Base-by-base conservation (phyloP, 2,888 invertebrate species). In the Nemapogon koenigi region DNA sequence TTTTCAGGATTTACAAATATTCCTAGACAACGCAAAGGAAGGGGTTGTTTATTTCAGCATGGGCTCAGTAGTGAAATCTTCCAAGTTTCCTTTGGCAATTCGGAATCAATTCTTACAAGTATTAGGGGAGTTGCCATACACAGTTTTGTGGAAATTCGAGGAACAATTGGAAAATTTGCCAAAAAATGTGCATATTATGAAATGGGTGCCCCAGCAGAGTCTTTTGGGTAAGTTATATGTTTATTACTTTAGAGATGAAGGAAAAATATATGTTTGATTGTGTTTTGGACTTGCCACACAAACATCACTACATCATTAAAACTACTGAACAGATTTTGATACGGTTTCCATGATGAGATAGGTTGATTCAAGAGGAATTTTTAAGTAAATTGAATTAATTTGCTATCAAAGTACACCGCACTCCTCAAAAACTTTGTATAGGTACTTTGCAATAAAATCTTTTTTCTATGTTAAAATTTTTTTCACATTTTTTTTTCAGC, bases 131-230 rank as follows among this genome's bases (percentile, higher is more conserved):
- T 41, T 68, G 1, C 60, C 62, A 0, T 65, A 69, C 40, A 68
- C 69, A 0, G 72, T 82, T 16, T 53, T 82, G 3, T 81, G 81
- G 81, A 82, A 81, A 50, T 81, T 70, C 36, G 81, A 81, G 40
- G 62, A 60, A 4, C 44, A 61, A 0, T 36, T 78, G 1, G 48
- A 57, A 1, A 57, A 53, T 1, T 46, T 70, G 11, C 75, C 81
- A 0, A 52, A 57, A 37, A 79, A 81, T 36, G 60, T 83, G 0
- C 68, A 73, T 38, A 51, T 78, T 2, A 52, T 59, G 14, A 49
- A 68, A 1, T 83, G 83, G 83, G 53, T 81, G 49, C 82, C 82
- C 0, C 83, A 83, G 44, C 52, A 71, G 10, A 76, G 81, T 45
- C 59, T 83, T 22, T 52, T 83, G 7, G 72, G 82, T 81, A 44